Evolutionary conservation across 1,140 invertebrate genomes (phyloP), one percentile per base, ranked within the genome.

Genomic region (Diplogasteroides magnus): DNA sequence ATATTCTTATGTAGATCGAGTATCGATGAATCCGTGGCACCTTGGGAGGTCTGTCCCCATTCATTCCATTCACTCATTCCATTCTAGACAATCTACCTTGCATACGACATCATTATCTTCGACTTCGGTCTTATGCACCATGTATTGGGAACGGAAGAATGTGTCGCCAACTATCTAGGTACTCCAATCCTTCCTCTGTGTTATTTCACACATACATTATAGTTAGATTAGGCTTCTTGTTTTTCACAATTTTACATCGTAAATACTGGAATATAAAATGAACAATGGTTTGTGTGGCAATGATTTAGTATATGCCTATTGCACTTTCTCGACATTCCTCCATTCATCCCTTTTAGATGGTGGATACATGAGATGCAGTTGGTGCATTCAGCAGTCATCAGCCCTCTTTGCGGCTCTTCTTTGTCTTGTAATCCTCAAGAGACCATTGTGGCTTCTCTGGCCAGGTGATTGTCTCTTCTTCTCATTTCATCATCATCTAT

Each of bases 91-190:
- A 61, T 62, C 23, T 79, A 78, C 57, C 61, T 80, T 1, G 79
- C 78, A 15, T 77, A 80, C 60, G 78, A 80, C 64, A 80, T 80
- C 56, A 73, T 80, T 2, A 80, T 80, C 37, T 80, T 77, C 32
- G 78, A 80, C 63, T 80, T 79, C 32, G 78, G 78, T 15, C 71
- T 80, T 25, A 79, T 80, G 78, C 74, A 79, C 31, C 58, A 74
- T 28, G 69, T 79, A 28, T 68, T 80, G 15, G 78, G 78, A 2
- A 80, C 78, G 61, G 77, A 64, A 23, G 79, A 81, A 62, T 80
- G 78, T 69, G 76, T 80, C 2, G 78, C 78, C 28, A 80, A 80
- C 59, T 80, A 80, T 59, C 68, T 80, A 27, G 70, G 66, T 61
- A 2, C 2, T 48, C 15, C 19, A 61, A 6, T 59, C 23, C 37